phyloP scores from a whole-genome alignment of 2,888 invertebrate species.

The Frankliniella intonsa region DNA sequence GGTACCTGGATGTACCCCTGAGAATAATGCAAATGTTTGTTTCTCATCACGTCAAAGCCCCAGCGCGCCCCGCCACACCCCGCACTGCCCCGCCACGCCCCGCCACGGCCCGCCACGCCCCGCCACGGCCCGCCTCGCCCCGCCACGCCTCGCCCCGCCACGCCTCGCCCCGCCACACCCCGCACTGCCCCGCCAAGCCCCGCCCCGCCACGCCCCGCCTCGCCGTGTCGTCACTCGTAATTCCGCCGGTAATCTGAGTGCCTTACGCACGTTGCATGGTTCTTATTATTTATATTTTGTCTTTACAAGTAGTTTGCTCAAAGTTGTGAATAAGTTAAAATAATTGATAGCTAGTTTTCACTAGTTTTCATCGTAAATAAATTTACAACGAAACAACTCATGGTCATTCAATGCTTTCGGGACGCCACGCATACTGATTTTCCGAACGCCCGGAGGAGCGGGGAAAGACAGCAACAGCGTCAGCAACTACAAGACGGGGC shows the following conservation, averaged over 20 bases:
- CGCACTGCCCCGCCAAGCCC: background rate
- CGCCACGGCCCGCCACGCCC: background rate
- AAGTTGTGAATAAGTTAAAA: no score
- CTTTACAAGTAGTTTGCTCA: no score
- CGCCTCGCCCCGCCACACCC: background rate
- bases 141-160: no score
- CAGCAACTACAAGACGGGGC: background rate
- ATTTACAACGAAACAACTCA: no score
- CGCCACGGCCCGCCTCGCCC: background rate
- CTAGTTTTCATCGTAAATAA: no score
- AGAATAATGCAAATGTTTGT: constrained; percentile 25
- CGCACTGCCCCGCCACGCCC: background rate
- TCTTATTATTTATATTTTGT: no score
- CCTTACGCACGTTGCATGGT: no score
- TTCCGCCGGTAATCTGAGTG: no score
- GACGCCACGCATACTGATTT: background rate
- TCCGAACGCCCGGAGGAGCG: background rate
- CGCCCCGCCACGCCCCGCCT: background rate
- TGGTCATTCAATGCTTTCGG: no score
- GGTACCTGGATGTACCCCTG: background rate
- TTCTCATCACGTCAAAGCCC: constrained; percentile 1
- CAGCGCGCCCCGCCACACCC: background rate
- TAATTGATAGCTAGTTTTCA: no score
- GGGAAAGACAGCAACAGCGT: no score
- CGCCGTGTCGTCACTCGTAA: no score